Percentiles rank a stretch among this genome's conserved stretches.
Evolutionary conservation across 2,797 vertebrate genomes (phyloP).

Genomic region (Galaxias olidus): DNA sequence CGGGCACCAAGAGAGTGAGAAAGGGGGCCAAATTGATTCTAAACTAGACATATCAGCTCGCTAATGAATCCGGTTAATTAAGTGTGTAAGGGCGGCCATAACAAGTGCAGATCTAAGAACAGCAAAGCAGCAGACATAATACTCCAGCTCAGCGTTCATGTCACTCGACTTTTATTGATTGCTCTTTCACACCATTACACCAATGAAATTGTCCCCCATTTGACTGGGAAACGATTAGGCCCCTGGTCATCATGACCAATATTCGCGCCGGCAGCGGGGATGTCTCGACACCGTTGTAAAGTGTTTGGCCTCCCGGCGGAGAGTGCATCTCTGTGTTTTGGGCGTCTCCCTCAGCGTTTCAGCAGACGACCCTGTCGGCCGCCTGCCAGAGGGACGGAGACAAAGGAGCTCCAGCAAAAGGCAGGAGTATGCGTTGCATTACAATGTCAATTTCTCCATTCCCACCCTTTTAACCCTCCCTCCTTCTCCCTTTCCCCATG

Average conservation of each 20-base stretch:
- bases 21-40: slow-evolving; percentile 71
- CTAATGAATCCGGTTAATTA: slow-evolving; percentile 80
- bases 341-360: slow-evolving; percentile 21
- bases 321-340: slow-evolving; percentile 46
- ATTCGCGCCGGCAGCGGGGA: slow-evolving; percentile 45
- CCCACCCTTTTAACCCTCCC: background rate
- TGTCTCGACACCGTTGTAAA: slow-evolving; percentile 63
- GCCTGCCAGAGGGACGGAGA: slow-evolving; percentile 34
- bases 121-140: slow-evolving; percentile 48
- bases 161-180: slow-evolving; percentile 68
- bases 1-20: slow-evolving; percentile 45
- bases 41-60: slow-evolving; percentile 67
- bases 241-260: slow-evolving; percentile 48
- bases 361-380: slow-evolving; percentile 34
- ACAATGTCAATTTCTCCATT: background rate
- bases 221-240: slow-evolving; percentile 53
- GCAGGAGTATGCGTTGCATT: background rate
- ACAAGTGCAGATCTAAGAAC: slow-evolving; percentile 56
- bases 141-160: slow-evolving; percentile 42
- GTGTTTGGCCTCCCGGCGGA: slow-evolving; percentile 57
- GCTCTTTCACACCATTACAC: slow-evolving; percentile 48
- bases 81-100: slow-evolving; percentile 69
- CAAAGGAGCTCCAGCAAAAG: slow-evolving; percentile 37
- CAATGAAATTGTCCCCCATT: slow-evolving; percentile 42
- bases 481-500: slow-evolving; percentile 13